Evolutionary conservation across 2,888 invertebrate species (phyloP).

Genomic region (Protophormia terraenovae): DNA sequence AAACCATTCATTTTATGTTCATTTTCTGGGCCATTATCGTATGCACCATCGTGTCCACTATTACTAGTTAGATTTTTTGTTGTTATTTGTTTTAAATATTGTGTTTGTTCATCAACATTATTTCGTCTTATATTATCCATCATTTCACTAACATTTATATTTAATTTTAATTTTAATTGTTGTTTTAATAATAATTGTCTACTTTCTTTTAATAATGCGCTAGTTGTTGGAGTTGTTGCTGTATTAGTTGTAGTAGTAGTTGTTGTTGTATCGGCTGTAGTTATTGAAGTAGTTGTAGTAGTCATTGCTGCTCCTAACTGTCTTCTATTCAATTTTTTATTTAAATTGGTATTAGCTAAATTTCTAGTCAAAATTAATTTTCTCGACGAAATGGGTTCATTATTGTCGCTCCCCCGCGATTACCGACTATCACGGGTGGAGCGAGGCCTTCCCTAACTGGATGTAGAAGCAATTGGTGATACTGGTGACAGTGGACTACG

Average conservation of each 20-base stretch:
- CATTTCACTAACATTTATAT: constrained; percentile 72
- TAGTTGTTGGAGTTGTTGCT: constrained; percentile 71
- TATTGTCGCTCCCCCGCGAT: constrained; percentile 82
- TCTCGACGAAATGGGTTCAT: constrained; percentile 82
- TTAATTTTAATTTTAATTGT: constrained; percentile 77
- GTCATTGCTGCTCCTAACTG: constrained; percentile 67
- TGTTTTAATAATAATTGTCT: constrained; percentile 76
- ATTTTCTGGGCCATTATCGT: constrained; percentile 43
- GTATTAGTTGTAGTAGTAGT: constrained; percentile 66
- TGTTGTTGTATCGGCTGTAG: constrained; percentile 68
- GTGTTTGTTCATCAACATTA: constrained; percentile 49
- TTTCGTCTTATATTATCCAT: constrained; percentile 67
- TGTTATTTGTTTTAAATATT: not conserved
- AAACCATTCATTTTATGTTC: constrained; percentile 36
- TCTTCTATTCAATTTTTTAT: constrained; percentile 70
- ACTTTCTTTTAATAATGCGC: constrained; percentile 71
- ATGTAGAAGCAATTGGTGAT: constrained; percentile 92
- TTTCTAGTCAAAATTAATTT: constrained; percentile 81
- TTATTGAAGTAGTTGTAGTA: constrained; percentile 63
- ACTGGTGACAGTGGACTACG: constrained; percentile 93
- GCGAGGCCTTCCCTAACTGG: constrained; percentile 92
- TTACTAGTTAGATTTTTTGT: constrained; percentile 35
- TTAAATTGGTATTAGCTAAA: constrained; percentile 81
- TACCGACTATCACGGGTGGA: constrained; percentile 83
- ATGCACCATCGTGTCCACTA: constrained; percentile 38